These are phyloP conservation scores for Halichoeres trimaculatus DNA, from an alignment of 2,113 vertebrate genomes.

Conservation along the genomic window DNA sequence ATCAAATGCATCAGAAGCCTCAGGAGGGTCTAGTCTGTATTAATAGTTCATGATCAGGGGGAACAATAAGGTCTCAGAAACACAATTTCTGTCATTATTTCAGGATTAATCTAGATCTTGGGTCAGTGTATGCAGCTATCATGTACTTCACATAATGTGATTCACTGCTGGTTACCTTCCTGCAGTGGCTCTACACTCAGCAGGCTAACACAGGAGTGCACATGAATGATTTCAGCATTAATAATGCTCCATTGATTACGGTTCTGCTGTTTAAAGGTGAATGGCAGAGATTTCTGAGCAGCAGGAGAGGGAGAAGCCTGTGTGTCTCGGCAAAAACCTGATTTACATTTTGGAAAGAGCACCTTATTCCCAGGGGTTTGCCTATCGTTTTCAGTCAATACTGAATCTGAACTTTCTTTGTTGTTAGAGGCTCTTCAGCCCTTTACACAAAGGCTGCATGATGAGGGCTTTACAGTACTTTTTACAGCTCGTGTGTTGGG, in stretches of 20 bases:
- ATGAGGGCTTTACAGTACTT: slow-evolving; percentile 12
- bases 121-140: slow-evolving; percentile 15
- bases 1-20: slow-evolving; percentile 22
- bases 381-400: slow-evolving; percentile 81
- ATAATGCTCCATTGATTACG: slow-evolving; percentile 87
- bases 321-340: slow-evolving; percentile 69
- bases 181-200: slow-evolving; percentile 71
- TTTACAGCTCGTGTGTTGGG: slow-evolving; percentile 7
- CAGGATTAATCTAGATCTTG: slow-evolving; percentile 25
- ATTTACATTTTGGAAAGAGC: slow-evolving; percentile 87
- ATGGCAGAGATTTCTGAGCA: slow-evolving; percentile 72
- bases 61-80: slow-evolving; percentile 19
- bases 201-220: slow-evolving; percentile 72
- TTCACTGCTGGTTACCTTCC: slow-evolving; percentile 54
- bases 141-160: slow-evolving; percentile 43
- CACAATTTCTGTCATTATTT: slow-evolving; percentile 1
- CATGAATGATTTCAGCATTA: slow-evolving; percentile 84
- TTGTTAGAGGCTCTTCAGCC: slow-evolving; percentile 62
- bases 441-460: slow-evolving; percentile 40
- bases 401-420: slow-evolving; percentile 82
- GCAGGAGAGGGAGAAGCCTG: slow-evolving; percentile 61
- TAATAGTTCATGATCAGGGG: slow-evolving; percentile 54
- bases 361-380: slow-evolving; percentile 69
- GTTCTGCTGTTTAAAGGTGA: slow-evolving; percentile 85
- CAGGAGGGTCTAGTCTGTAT: slow-evolving; percentile 38